Conservation (phyloP, 2,113 vertebrate species). For the Dipodomys stephensi region DNA sequence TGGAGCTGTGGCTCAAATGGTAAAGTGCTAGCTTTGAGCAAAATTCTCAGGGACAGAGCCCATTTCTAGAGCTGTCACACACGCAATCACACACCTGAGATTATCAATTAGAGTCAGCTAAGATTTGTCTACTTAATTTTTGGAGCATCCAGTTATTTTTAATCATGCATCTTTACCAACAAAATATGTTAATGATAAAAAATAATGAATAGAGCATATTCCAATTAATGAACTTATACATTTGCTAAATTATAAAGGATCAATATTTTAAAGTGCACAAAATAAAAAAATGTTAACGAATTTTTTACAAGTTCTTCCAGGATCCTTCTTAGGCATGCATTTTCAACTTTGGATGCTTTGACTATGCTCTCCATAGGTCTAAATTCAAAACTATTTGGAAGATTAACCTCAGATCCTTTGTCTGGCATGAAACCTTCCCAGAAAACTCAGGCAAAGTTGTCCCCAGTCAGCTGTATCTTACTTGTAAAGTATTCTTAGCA, state of each 20-base stretch:
- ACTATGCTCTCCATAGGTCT: background rate
- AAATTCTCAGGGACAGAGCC: too few relatives aligned
- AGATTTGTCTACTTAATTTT: background rate
- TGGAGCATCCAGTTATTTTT: background rate
- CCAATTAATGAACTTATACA: background rate
- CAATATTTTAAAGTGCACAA: background rate
- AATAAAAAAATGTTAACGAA: constrained; percentile 1
- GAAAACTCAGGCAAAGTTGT: background rate
- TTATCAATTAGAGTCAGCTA: too few relatives aligned
- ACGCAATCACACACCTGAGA: too few relatives aligned
- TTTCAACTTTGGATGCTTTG: background rate
- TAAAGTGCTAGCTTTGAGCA: too few relatives aligned
- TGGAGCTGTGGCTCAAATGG: too few relatives aligned
- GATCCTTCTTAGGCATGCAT: background rate
- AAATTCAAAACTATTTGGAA: background rate
- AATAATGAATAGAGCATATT: background rate
- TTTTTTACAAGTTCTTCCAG: background rate
- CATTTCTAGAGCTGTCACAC: too few relatives aligned
- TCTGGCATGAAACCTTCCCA: background rate
- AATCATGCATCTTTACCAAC: background rate
- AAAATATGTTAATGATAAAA: background rate
- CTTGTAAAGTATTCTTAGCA: background rate
- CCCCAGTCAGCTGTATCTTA: background rate
- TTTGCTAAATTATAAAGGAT: constrained; percentile 26
- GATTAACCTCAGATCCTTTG: background rate